Evolutionary conservation across 2,888 invertebrate genomes (phyloP), one percentile per base, ranked within the genome.

Genomic region (Parapristionchus giblindavisi): DNA sequence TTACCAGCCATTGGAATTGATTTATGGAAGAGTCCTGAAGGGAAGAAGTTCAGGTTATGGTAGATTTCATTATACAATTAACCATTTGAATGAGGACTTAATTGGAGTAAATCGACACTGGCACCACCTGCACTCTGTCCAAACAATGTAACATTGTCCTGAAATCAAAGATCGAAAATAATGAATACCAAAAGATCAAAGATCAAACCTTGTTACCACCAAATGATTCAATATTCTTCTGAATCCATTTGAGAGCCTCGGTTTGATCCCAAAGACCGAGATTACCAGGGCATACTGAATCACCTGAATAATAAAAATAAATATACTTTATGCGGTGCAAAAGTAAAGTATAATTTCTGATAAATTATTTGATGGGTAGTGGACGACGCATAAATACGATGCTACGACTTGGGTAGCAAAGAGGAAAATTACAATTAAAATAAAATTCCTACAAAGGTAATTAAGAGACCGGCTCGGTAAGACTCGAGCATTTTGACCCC

Each of bases 221-320:
- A 38, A 70, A 70, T n/a, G 70, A 52, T 24, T 43, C 36, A 38
- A 70, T 70, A 38, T 70, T 70, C 29, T 29, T 11, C 32, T 70
- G 70, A 5, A 70, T 27, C 83, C 83, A 83, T 73, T 78, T 63
- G 48, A 83, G 76, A 8, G 83, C 83, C 38, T 80, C 73, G 1
- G 79, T 79, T 78, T 80, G 77, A 63, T 83, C 83, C 75, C 80
- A 81, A 14, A 83, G 74, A 2, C 77, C 79, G 36, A 77, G 34
- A 60, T 83, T 83, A 36, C 80, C 83, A 2, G 84, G 82, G 72
- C 79, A 78, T 0, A 66, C 38, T 5, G 58, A 72, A 40, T 81
- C 81, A 3, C 70, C 70, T 70, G 52, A 1, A 66, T 2, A 43
- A 36, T 21, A 24, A 17, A 17, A 38, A 14, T 24, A 40, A 11